These are phyloP conservation scores for Oscheius sp. DNA, from an alignment of 2,888 invertebrate species.

Conservation along the genomic window DNA sequence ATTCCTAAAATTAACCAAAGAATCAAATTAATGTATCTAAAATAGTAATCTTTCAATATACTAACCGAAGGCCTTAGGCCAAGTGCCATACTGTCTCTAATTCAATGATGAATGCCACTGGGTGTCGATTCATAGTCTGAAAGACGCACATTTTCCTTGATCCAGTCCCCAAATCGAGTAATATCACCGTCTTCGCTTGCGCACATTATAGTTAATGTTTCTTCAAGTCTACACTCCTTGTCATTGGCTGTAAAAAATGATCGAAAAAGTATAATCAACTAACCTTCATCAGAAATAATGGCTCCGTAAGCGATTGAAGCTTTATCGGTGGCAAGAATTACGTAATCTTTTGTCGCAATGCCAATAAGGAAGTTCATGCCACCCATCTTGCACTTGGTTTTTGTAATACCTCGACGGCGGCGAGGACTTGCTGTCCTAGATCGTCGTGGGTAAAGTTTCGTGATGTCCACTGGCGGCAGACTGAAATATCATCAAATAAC, in stretches of 20 bases:
- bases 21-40: background rate
- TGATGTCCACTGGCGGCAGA: too few species aligned
- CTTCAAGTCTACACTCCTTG: conserved; percentile 89
- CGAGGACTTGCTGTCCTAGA: too few species aligned
- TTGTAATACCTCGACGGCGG: too few species aligned
- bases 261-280: background rate
- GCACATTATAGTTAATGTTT: conserved; percentile 88
- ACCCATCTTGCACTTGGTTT: too few species aligned
- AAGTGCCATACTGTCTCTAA: conserved; percentile 74
- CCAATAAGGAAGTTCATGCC: conserved; percentile 67
- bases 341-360: conserved; percentile 65
- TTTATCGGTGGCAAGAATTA: conserved; percentile 69
- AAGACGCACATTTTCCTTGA: conserved; percentile 93
- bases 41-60: background rate
- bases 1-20: conserved; percentile 43
- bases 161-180: conserved; percentile 95
- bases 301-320: conserved; percentile 64
- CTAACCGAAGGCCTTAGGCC: conserved; percentile 39
- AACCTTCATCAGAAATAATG: conserved; percentile 58
- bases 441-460: too few species aligned
- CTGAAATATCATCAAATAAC: too few species aligned
- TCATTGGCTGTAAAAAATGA: conserved; percentile 83
- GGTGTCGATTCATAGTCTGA: conserved; percentile 94
- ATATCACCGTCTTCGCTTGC: conserved; percentile 96
- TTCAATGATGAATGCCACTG: conserved; percentile 89